Base-by-base conservation (phyloP, 2,113 vertebrate genomes). In the Prochilodus magdalenae region DNA sequence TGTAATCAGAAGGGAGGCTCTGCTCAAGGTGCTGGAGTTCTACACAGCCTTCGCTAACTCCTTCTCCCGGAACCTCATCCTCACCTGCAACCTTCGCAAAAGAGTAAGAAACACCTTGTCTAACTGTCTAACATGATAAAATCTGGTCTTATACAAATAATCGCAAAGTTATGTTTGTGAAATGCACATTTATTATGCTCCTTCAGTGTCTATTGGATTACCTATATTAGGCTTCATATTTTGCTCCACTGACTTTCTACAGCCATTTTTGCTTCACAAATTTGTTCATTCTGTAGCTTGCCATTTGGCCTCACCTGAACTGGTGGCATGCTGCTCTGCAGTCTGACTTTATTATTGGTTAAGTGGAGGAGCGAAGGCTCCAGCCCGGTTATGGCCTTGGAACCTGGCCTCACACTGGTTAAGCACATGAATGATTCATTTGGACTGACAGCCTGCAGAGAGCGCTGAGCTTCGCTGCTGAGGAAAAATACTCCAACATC, bases 41-140 rank as follows among this genome's bases (percentile, higher is more conserved):
- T 99, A 99, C 66, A 99, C 98, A 0, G 96, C 97, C 0, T 99
- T 99, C 49, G 97, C 98, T 79, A 98, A 95, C 92, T 97, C 98
- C 0, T 99, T 99, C 92, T 97, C 98, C 0, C 95, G 98, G 87
- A 96, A 98, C 87, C 97, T 99, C 86, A 96, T 98, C 0, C 96
- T 99, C 90, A 98, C 96, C 86, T 99, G 97, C 93, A 99, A 98
- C 66, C 92, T 99, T 80, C 95, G 98, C 80, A 99, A 98, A 91
- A 88, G 98, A 95, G 98, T 99, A 97, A 93, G 94, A n/a, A 0
- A 2, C 51, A 27, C 36, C 24, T 5, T 8, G 20, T 26, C 16
- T n/a, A 11, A 18, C 55, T 4, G 20, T 30, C 15, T 62, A 27
- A 47, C n/a, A 69, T 22, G 22, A n/a, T 51, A 51, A 47, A 47